Conservation (phyloP, 2,888 invertebrate genomes). For the Leucophenga montana region DNA sequence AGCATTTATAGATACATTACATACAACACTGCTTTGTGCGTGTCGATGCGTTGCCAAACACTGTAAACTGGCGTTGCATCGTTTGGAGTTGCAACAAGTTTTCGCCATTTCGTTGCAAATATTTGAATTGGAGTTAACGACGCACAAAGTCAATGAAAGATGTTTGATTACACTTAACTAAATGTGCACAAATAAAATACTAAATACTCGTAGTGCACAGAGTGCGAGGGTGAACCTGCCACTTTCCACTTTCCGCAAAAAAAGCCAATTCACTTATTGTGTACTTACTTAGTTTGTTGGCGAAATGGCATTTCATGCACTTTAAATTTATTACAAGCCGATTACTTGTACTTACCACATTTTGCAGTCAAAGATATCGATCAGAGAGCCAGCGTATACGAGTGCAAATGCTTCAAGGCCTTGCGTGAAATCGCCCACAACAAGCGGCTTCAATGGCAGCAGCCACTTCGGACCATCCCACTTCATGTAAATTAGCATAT, state of each 20-base stretch:
- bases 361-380: slow-evolving; percentile 57
- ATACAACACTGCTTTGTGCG: slow-evolving; percentile 43
- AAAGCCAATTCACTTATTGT: background rate
- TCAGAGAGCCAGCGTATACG: slow-evolving; percentile 29
- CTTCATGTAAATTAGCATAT: slow-evolving; percentile 65
- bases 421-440: slow-evolving; percentile 52
- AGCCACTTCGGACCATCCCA: slow-evolving; percentile 32
- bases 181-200: too few species aligned
- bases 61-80: too few species aligned
- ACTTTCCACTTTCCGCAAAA: background rate
- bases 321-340: slow-evolving; percentile 66
- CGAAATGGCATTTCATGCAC: slow-evolving; percentile 48
- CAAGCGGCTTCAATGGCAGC: slow-evolving; percentile 37
- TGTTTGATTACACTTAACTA: background rate
- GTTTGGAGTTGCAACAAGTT: slow-evolving; percentile 16
- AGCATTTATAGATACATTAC: slow-evolving; percentile 1
- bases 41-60: slow-evolving; percentile 36
- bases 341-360: slow-evolving; percentile 67
- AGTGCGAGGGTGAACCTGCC: slow-evolving; percentile 4
- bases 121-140: slow-evolving; percentile 7
- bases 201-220: too few species aligned
- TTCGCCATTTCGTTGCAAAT: slow-evolving; percentile 14
- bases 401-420: slow-evolving; percentile 38
- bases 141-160: background rate
- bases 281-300: slow-evolving; percentile 40